Evolutionary conservation across 1,140 invertebrate species (phyloP).

Genomic region (Anadara kagoshimensis): DNA sequence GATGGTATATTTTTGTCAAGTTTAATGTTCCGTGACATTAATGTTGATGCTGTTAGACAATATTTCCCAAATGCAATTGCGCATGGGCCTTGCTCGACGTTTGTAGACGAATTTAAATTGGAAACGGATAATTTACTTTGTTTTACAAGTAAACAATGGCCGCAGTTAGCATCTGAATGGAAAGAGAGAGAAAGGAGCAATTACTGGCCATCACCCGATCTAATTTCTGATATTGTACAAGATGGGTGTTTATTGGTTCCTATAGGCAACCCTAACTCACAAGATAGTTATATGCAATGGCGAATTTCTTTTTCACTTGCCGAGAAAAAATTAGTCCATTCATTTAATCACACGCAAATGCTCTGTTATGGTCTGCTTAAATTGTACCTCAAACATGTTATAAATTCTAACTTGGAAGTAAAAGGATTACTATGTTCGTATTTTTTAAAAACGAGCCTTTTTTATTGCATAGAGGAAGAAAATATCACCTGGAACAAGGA

Average conservation of each 20-base stretch:
- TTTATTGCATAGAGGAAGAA: too few relatives aligned
- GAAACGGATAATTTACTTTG: not conserved
- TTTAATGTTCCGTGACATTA: too few relatives aligned
- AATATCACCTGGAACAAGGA: too few relatives aligned
- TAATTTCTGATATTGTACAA: constrained; percentile 8
- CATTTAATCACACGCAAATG: constrained; percentile 27
- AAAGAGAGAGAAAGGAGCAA: not conserved
- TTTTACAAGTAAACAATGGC: constrained; percentile 18
- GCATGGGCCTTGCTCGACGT: constrained; percentile 15
- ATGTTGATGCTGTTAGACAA: too few relatives aligned
- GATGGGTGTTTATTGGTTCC: constrained; percentile 30
- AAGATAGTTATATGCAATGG: constrained; percentile 15
- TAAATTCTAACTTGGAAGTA: too few relatives aligned
- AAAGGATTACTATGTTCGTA: too few relatives aligned
- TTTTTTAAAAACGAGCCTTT: too few relatives aligned
- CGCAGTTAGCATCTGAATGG: constrained; percentile 6
- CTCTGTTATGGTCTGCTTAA: constrained; percentile 24
- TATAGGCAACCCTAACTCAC: constrained; percentile 2
- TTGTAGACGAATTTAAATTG: not conserved
- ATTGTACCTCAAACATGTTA: too few relatives aligned
- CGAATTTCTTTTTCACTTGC: constrained; percentile 33
- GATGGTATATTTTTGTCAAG: too few relatives aligned
- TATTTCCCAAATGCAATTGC: not conserved
- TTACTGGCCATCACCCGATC: constrained; percentile 4
- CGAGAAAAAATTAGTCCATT: constrained; percentile 13